Percentiles rank a stretch among this genome's conserved stretches.
phyloP scores from a whole-genome alignment of 2,888 invertebrate species.

The Parascotia fuliginaria region DNA sequence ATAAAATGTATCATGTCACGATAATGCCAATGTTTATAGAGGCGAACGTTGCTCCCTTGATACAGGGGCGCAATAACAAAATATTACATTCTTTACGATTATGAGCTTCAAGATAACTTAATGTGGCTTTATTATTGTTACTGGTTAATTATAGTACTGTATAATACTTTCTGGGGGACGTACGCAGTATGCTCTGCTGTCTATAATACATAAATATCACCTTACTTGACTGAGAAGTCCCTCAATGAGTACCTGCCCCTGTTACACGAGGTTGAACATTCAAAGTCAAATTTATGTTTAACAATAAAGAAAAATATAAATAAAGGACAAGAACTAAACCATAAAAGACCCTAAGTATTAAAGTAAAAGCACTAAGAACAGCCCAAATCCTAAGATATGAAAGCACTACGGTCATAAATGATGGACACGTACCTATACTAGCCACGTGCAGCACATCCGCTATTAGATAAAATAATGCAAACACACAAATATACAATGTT shows the following conservation, averaged over 20 bases:
- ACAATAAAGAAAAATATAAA: too few species aligned
- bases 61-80: constrained; percentile 19
- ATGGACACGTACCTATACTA: too few species aligned
- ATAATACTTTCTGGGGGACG: neutral
- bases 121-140: constrained; percentile 3
- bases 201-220: too few species aligned
- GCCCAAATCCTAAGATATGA: too few species aligned
- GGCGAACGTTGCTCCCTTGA: constrained; percentile 30
- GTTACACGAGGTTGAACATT: too few species aligned
- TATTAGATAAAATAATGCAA: constrained; percentile 1
- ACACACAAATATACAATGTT: neutral
- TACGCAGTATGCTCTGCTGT: too few species aligned
- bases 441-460: constrained; percentile 1
- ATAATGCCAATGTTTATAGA: constrained; percentile 9
- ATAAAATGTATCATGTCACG: neutral
- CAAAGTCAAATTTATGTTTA: too few species aligned
- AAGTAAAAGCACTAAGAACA: too few species aligned
- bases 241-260: too few species aligned
- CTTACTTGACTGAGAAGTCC: too few species aligned
- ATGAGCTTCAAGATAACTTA: constrained; percentile 24
- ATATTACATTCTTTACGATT: constrained; percentile 19
- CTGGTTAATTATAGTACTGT: constrained; percentile 1
- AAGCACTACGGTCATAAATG: neutral
- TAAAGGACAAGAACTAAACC: neutral
- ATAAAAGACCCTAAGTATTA: neutral